Base-by-base conservation (phyloP, 2,113 vertebrate species). In the Zosterops lateralis region DNA sequence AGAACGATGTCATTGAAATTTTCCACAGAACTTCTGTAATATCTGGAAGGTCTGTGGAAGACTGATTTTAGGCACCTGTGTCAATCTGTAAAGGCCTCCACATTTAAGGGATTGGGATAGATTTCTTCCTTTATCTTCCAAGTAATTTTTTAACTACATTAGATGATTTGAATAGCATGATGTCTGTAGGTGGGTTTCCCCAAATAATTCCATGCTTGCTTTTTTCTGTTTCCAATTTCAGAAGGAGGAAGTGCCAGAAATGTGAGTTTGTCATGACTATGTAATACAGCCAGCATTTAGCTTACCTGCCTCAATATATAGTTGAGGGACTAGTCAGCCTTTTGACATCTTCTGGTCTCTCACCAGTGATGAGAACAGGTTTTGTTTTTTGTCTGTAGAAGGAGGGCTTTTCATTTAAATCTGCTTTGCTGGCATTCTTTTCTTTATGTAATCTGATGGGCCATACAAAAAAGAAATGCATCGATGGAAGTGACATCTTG, bases 401-500 rank as follows among this genome's bases (percentile, higher is more conserved):
- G 56, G 26, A 56, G 2, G 17, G 4, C 3, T 81, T 74, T 65
- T 21, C 15, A 45, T 51, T 32, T 71, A 54, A 87, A 66, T 58
- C 25, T 38, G 32, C 5, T 25, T 4, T 62, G 11, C 34, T 66
- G 65, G 21, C 21, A 21, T 44, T 89, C 24, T 92, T 81, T 74
- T 44, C n/a, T 61, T 9, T 58, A 1, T 2, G 4, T 9, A 34
- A 15, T 57, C 20, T 42, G 29, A 13, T 17, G 18, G 42, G 15
- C 34, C 32, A 60, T 42, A 12, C 29, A n/a, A 67, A 62, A 85
- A 64, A 57, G 36, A 72, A 86, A 72, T 16, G 1, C 7, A 26
- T 44, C 0, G 1, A 8, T 25, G 19, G 32, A 24, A 70, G 28
- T 16, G 56, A 44, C 7, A 44, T 2, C 1, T 18, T 88, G 45